Percentiles rank a stretch among this genome's conserved stretches.
Evolutionary conservation across 2,888 invertebrate genomes (phyloP).

Genomic region (Desoria tigrina): DNA sequence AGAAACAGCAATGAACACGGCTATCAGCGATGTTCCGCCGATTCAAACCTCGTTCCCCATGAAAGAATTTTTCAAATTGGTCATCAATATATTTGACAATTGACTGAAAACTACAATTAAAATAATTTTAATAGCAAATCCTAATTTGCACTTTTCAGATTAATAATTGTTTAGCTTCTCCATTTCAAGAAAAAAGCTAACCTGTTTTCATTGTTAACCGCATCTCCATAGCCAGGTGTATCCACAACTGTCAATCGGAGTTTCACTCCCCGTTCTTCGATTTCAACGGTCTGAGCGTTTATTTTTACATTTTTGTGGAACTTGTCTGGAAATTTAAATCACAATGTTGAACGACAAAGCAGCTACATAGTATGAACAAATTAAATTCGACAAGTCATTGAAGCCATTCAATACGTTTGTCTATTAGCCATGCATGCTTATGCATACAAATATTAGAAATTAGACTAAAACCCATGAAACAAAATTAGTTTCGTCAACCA

Average conservation of each 20-base stretch:
- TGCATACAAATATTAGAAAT: no score
- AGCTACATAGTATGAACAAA: not conserved
- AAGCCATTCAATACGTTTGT: no score
- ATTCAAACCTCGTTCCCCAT: conserved; percentile 93
- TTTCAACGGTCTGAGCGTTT: conserved; percentile 93
- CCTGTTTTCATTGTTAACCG: conserved; percentile 85
- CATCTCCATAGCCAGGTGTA: conserved; percentile 94
- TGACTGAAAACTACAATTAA: conserved; percentile 67
- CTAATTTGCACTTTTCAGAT: not conserved
- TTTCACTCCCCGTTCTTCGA: conserved; percentile 93
- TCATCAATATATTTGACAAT: conserved; percentile 97
- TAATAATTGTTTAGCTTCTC: no score
- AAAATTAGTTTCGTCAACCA: no score
- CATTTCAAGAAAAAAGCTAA: conserved; percentile 49
- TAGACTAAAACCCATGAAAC: conserved; percentile 42
- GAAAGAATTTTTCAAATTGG: conserved; percentile 87
- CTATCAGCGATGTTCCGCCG: conserved; percentile 95
- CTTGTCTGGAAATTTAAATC: conserved; percentile 38
- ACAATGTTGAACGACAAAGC: no score
- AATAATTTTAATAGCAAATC: conserved; percentile 2
- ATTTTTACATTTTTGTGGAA: conserved; percentile 79
- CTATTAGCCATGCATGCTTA: no score
- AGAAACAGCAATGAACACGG: conserved; percentile 95
- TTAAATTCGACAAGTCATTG: no score
- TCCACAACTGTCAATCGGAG: conserved; percentile 90